phyloP scores from a whole-genome alignment of 1,140 invertebrate species.

The Drosophila pandora region DNA sequence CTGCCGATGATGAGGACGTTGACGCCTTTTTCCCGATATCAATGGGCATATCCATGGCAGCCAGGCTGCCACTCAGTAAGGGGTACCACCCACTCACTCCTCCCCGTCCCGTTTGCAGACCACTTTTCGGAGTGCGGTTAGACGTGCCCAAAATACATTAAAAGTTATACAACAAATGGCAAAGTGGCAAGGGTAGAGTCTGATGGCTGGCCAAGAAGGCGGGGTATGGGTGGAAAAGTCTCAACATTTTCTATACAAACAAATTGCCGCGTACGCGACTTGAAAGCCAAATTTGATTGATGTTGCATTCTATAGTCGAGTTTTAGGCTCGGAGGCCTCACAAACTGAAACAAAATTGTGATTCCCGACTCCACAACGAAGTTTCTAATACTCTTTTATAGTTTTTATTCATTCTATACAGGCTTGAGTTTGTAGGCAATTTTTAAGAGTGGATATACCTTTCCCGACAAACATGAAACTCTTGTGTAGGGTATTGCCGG shows the following conservation, averaged over 20 bases:
- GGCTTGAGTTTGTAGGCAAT: too few relatives aligned
- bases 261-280: constrained; percentile 80
- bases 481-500: constrained; percentile 15
- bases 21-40: constrained; percentile 59
- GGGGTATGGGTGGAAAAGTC: constrained; percentile 37
- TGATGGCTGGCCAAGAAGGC: too few relatives aligned
- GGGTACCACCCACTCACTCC: not conserved
- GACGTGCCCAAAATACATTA: constrained; percentile 79
- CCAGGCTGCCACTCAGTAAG: not conserved
- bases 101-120: not conserved
- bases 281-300: constrained; percentile 81
- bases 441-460: too few relatives aligned
- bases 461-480: not conserved
- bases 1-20: constrained; percentile 45
- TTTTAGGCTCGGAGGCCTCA: constrained; percentile 40
- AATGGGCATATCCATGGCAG: constrained; percentile 74
- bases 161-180: constrained; percentile 68
- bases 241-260: constrained; percentile 80
- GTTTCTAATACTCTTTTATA: not conserved
- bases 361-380: not conserved
- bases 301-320: constrained; percentile 65
- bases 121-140: constrained; percentile 58
- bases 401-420: too few relatives aligned
- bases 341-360: constrained; percentile 5
- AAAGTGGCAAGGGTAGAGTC: constrained; percentile 4